Evolutionary conservation across 2,113 vertebrate species (phyloP), one percentile per base, ranked within the genome.

Genomic region (Lepisosteus osseus): DNA sequence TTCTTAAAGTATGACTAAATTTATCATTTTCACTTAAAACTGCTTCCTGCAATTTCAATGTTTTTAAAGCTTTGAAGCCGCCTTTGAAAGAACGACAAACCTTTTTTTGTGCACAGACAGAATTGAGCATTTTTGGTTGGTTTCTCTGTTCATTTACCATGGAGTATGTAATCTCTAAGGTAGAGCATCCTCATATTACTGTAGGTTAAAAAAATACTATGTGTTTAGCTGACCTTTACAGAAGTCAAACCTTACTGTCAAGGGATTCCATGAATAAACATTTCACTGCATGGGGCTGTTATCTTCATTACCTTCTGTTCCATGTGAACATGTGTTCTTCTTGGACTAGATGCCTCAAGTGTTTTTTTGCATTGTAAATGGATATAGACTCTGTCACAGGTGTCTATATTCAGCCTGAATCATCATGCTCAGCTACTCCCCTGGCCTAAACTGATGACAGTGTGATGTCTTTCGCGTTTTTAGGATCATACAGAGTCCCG

Each of bases 361-460:
- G 57, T 15, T 59, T 13, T 13, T 59, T 5, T 59, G 57, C 14
- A 59, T 59, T 13, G 9, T 59, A 12, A 12, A 59, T 59, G 57
- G 14, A 59, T 59, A n/a, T 59, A 67, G 59, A 69, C 68, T 68
- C 69, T 47, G 74, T 47, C 74, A 80, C 78, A 79, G 80, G 51
- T 59, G 75, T 74, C 41, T 61, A 77, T 71, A 65, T 73, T 75
- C 72, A 75, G 68, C 59, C 7, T 78, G 76, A 78, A 74, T 8
- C 77, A 80, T 80, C 76, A 62, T 68, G 70, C 77, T 74, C 74
- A 54, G 65, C 68, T 77, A 44, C 66, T 65, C 13, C 65, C 65
- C 55, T 66, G 61, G 13, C 71, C 43, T 15, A 54, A 14, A 43
- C 43, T 6, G 42, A 65, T 8, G 51, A 59, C 51, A 54, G n/a